phyloP scores from a whole-genome alignment of 2,888 invertebrate genomes.

The Melanostoma scalare region DNA sequence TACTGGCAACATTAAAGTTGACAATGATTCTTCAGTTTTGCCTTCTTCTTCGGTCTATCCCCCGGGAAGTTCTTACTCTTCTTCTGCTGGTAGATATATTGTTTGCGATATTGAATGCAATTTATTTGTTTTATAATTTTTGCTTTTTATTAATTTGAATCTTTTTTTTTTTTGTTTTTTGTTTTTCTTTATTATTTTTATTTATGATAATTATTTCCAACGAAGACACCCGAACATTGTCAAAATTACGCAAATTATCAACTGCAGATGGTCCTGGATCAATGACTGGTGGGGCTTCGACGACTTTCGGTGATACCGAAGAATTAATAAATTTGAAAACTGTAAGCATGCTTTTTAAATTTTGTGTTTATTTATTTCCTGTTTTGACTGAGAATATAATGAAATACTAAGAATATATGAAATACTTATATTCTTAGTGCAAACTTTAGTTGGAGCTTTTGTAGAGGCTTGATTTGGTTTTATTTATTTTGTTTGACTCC shows the following conservation, averaged over 20 bases:
- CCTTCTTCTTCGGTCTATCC: conserved; percentile 57
- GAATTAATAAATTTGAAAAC: conserved; percentile 82
- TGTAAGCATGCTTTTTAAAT: conserved; percentile 80
- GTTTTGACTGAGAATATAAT: too few relatives aligned
- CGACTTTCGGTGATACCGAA: conserved; percentile 77
- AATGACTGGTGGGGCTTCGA: conserved; percentile 74
- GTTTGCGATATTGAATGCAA: conserved; percentile 63
- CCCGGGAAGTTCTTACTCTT: conserved; percentile 55
- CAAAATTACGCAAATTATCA: conserved; percentile 60
- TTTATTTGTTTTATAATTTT: conserved; percentile 35
- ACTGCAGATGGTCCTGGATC: conserved; percentile 70
- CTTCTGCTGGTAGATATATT: conserved; percentile 68
- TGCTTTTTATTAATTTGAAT: conserved; percentile 48
- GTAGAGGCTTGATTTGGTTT: too few relatives aligned
- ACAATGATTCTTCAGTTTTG: conserved; percentile 35
- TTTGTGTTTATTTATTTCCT: conserved; percentile 65
- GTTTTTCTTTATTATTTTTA: conserved; percentile 32
- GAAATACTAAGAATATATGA: too few relatives aligned
- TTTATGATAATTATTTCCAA: conserved; percentile 18
- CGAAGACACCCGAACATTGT: conserved; percentile 43
- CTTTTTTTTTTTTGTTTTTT: conserved; percentile 45
- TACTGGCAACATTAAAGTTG: conserved; percentile 41
- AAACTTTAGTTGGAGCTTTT: not conserved
- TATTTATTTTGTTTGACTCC: too few relatives aligned
- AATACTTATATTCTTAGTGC: conserved; percentile 4